phyloP scores from a whole-genome alignment of 1,140 invertebrate species.

The Mya arenaria region DNA sequence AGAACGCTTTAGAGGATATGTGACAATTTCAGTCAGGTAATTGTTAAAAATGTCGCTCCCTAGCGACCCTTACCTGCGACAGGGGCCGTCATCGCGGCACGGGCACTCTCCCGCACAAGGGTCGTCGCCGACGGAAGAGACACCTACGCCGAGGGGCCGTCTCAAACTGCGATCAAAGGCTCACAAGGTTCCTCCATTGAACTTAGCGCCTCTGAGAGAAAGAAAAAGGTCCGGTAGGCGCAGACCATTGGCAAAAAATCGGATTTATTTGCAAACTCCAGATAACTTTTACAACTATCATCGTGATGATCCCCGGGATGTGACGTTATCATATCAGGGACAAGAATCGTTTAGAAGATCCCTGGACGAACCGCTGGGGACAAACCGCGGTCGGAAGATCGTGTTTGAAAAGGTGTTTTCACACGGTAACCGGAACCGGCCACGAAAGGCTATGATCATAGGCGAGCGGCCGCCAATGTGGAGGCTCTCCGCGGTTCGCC shows the following conservation, averaged over 20 bases:
- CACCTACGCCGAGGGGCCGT: not conserved
- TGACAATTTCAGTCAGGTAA: too few species aligned
- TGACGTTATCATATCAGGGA: slow-evolving; percentile 35
- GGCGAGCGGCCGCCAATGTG: slow-evolving; percentile 40
- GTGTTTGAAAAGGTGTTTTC: slow-evolving; percentile 33
- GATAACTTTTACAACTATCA: slow-evolving; percentile 36
- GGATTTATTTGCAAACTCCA: slow-evolving; percentile 32
- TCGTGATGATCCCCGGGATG: slow-evolving; percentile 21
- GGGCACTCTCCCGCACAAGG: not conserved
- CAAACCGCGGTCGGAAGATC: slow-evolving; percentile 22
- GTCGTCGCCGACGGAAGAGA: not conserved
- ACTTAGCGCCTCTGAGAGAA: slow-evolving; percentile 15
- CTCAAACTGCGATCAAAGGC: not conserved
- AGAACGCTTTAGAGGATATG: too few species aligned
- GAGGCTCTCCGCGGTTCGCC: not conserved
- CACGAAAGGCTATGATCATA: slow-evolving; percentile 41
- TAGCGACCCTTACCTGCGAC: too few species aligned
- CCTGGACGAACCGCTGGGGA: not conserved
- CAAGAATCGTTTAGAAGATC: not conserved
- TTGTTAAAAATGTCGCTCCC: too few species aligned
- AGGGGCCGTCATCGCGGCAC: not conserved
- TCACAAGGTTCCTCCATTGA: not conserved
- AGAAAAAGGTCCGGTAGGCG: slow-evolving; percentile 17
- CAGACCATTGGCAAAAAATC: slow-evolving; percentile 28
- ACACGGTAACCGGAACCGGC: not conserved